Conservation (phyloP, 2,113 vertebrate genomes). For the Neoarius graeffei region DNA sequence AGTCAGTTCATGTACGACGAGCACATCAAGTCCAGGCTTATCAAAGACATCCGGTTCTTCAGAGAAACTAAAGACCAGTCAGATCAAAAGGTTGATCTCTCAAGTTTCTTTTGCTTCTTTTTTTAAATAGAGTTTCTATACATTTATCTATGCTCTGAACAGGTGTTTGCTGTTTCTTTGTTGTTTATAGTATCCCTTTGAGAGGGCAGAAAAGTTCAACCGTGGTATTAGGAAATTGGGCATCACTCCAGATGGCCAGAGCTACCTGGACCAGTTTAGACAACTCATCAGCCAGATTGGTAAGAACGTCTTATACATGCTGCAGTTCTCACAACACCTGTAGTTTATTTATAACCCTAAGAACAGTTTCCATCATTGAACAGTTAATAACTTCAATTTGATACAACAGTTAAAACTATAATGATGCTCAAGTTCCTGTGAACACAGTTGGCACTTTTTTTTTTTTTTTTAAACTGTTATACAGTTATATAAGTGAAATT, state of each 20-base stretch:
- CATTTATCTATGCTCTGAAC: background rate
- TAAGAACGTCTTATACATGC: conserved; percentile 59
- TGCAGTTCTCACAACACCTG: conserved; percentile 8
- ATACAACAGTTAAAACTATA: background rate
- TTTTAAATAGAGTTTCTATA: background rate
- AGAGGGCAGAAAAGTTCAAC: conserved; percentile 98
- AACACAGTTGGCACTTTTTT: background rate
- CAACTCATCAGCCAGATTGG: conserved; percentile 99
- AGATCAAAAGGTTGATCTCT: conserved; percentile 87
- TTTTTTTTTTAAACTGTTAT: background rate
- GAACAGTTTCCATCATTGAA: background rate
- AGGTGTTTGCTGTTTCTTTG: background rate
- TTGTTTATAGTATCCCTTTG: conserved; percentile 88
- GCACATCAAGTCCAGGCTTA: conserved; percentile 97
- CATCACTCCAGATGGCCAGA: conserved; percentile 94
- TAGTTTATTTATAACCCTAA: background rate
- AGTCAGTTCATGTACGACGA: conserved; percentile 99
- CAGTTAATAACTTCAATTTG: background rate
- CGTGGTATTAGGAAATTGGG: conserved; percentile 96
- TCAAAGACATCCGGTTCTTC: conserved; percentile 98
- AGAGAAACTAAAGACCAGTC: conserved; percentile 98
- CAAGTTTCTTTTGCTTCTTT: background rate
- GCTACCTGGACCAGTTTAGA: conserved; percentile 97
- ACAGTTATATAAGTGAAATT: background rate
- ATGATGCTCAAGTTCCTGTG: background rate